A percentile compares a stretch with the other conserved stretches of the same genome.
Evolutionary conservation across 2,888 invertebrate species (phyloP).

Genomic region (Plusia festucae): DNA sequence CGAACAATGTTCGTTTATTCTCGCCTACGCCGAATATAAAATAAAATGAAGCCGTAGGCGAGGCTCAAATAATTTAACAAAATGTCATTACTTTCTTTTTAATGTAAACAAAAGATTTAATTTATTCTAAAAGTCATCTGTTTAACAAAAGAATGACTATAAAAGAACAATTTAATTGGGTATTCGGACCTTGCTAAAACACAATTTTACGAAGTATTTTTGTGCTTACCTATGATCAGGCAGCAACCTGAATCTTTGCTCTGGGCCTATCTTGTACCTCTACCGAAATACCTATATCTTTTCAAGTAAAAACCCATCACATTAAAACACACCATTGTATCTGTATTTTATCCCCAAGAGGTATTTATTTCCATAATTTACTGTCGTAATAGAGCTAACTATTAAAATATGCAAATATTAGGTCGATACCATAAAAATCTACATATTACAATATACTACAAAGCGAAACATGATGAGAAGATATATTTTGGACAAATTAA

Average conservation of each 20-base stretch:
- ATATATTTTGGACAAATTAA: not conserved
- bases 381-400: no score
- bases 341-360: no score
- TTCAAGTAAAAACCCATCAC: no score
- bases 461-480: not conserved
- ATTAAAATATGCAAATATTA: no score
- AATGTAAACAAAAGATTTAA: conserved; percentile 5
- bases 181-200: not conserved
- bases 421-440: not conserved
- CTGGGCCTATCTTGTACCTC: no score
- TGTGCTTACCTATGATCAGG: no score
- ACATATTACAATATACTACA: not conserved
- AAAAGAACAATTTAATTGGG: conserved; percentile 15
- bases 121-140: conserved; percentile 7
- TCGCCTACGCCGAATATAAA: not conserved
- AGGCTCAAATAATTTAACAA: not conserved
- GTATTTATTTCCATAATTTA: no score
- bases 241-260: no score
- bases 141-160: conserved; percentile 12
- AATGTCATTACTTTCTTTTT: not conserved
- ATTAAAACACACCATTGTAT: no score
- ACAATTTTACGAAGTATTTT: not conserved
- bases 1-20: not conserved
- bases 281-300: no score
- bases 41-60: not conserved